Evolutionary conservation across 35 echinoderm and acorn worm genomes (phyloP).

Genomic region (Stichopus chloronotus): DNA sequence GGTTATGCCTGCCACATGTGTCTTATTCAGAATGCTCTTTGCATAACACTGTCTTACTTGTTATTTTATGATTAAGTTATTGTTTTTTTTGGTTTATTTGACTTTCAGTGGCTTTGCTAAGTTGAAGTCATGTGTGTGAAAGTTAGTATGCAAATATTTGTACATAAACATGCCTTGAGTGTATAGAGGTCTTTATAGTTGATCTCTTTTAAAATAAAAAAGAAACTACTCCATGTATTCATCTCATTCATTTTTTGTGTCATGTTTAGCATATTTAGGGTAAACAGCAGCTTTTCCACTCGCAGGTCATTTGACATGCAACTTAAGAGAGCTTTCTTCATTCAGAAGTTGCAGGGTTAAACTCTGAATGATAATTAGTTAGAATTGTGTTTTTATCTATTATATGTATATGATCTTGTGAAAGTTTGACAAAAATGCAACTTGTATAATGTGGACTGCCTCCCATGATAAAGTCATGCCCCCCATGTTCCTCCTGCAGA

Average conservation of each 20-base stretch:
- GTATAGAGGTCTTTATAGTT: constrained; percentile 22
- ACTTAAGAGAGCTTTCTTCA: too few species aligned
- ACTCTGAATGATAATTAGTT: too few species aligned
- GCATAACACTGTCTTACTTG: neutral
- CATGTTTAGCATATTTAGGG: neutral
- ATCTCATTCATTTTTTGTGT: neutral
- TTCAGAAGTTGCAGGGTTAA: too few species aligned
- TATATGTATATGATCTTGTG: too few species aligned
- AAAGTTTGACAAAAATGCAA: too few species aligned
- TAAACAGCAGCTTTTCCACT: too few species aligned
- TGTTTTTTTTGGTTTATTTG: neutral
- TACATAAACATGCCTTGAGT: constrained; percentile 54
- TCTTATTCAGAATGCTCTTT: constrained; percentile 22
- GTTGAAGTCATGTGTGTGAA: constrained; percentile 48
- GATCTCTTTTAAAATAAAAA: constrained; percentile 54
- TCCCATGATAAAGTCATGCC: too few species aligned
- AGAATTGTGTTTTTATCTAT: too few species aligned
- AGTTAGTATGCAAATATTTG: constrained; percentile 53
- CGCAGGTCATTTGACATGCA: too few species aligned
- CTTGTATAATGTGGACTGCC: too few species aligned
- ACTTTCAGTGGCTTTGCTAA: constrained; percentile 3
- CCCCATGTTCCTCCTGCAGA: too few species aligned
- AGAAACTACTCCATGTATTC: neutral
- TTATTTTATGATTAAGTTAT: neutral
- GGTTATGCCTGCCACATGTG: constrained; percentile 31